phyloP scores from a whole-genome alignment of 2,888 invertebrate genomes.

The Thereva unica region DNA sequence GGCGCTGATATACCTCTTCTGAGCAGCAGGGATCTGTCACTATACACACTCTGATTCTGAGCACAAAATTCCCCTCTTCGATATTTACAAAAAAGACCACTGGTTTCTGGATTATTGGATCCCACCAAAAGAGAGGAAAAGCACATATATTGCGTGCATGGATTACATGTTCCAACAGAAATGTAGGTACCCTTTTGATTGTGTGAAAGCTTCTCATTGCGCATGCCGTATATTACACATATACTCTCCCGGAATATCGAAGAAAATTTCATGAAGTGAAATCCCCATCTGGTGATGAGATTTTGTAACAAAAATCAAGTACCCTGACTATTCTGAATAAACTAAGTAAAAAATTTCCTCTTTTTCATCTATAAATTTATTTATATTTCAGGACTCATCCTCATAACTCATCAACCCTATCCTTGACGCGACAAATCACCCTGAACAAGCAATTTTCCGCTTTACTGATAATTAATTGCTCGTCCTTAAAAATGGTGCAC shows the following conservation, averaged over 20 bases:
- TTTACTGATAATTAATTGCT: conserved; percentile 32
- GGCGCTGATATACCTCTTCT: too few species aligned
- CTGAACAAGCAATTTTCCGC: conserved; percentile 13
- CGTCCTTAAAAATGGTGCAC: background rate
- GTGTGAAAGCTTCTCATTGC: conserved; percentile 8
- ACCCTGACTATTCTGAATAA: conserved; percentile 17
- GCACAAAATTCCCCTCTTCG: too few species aligned
- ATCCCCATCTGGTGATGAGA: conserved; percentile 33
- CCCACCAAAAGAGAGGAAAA: too few species aligned
- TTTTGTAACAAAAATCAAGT: conserved; percentile 18
- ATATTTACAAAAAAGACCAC: too few species aligned
- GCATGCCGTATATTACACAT: background rate
- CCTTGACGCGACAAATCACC: too few species aligned
- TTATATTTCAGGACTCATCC: too few species aligned
- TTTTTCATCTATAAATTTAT: too few species aligned
- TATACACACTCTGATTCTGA: too few species aligned
- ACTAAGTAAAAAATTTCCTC: background rate
- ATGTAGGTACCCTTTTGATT: background rate
- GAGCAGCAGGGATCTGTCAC: too few species aligned
- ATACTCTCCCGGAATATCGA: background rate
- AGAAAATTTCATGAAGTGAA: background rate
- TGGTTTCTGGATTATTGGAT: too few species aligned
- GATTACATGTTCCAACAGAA: background rate
- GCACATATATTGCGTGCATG: background rate
- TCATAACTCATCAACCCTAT: too few species aligned